phyloP scores from a whole-genome alignment of 2,113 vertebrate genomes.

The Melanostigma gelatinosum region DNA sequence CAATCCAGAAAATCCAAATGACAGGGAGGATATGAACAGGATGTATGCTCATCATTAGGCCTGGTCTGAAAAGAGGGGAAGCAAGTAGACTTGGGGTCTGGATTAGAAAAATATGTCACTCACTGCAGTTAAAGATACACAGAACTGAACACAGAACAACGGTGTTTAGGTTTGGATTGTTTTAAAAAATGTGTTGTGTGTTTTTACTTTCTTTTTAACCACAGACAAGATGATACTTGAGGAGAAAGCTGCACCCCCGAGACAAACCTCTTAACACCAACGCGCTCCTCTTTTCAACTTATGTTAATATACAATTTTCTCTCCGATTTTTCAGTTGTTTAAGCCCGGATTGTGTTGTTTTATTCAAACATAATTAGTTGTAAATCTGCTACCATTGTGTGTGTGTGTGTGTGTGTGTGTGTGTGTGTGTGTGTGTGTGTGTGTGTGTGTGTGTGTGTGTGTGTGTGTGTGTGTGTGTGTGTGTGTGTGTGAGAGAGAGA shows the following conservation, averaged over 20 bases:
- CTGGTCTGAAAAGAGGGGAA: constrained; percentile 31
- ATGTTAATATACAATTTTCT: constrained; percentile 69
- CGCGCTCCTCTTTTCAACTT: constrained; percentile 69
- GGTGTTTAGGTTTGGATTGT: constrained; percentile 55
- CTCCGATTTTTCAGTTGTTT: constrained; percentile 66
- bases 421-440: constrained; percentile 21
- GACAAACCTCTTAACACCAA: constrained; percentile 62
- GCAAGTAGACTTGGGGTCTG: constrained; percentile 15
- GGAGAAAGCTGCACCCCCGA: constrained; percentile 49
- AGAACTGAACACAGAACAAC: constrained; percentile 38
- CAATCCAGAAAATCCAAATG: constrained; percentile 63
- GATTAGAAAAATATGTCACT: constrained; percentile 34
- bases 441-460: not conserved
- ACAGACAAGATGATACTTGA: constrained; percentile 36
- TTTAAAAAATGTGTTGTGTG: constrained; percentile 62
- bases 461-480: no score
- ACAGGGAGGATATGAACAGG: constrained; percentile 60
- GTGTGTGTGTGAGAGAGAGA: no score
- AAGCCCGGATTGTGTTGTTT: constrained; percentile 71
- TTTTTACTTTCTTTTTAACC: constrained; percentile 51
- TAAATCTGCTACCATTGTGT: constrained; percentile 43
- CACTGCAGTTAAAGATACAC: constrained; percentile 58
- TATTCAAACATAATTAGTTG: constrained; percentile 78
- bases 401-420: constrained; percentile 18
- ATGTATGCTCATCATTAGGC: constrained; percentile 58